These are phyloP conservation scores for Epinotia demarniana DNA, from an alignment of 2,888 invertebrate genomes.

Conservation along the genomic window DNA sequence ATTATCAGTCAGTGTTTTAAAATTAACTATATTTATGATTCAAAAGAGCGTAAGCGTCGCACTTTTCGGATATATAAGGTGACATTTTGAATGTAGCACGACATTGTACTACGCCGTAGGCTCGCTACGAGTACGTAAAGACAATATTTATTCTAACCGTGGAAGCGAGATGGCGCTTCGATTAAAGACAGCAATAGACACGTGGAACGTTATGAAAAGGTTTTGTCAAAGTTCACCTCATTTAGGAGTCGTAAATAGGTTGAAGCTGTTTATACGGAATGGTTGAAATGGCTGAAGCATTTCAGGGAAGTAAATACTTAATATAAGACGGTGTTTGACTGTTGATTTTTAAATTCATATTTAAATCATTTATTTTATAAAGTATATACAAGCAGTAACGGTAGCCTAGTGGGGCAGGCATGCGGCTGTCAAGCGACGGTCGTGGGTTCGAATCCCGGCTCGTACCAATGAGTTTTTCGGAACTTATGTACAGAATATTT, in stretches of 20 bases:
- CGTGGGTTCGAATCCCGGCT: too few species aligned
- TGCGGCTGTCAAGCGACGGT: too few species aligned
- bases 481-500: too few species aligned
- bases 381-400: too few species aligned
- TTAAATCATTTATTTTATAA: too few species aligned
- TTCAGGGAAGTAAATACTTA: not conserved
- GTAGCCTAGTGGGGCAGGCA: too few species aligned
- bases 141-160: slow-evolving; percentile 40
- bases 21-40: too few species aligned
- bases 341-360: not conserved
- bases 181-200: slow-evolving; percentile 16
- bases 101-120: slow-evolving; percentile 42
- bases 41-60: not conserved
- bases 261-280: not conserved
- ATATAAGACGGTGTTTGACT: not conserved
- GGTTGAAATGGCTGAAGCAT: not conserved
- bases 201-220: slow-evolving; percentile 10
- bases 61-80: not conserved
- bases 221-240: slow-evolving; percentile 3
- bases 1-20: not conserved
- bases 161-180: slow-evolving; percentile 15
- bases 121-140: slow-evolving; percentile 34
- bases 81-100: not conserved
- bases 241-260: slow-evolving; percentile 4
- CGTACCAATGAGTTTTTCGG: too few species aligned